A percentile compares a stretch with the other conserved stretches of the same genome.
These are phyloP conservation scores for Malacoctenus gilli DNA, from an alignment of 2,797 vertebrate species.

Conservation along the genomic window DNA sequence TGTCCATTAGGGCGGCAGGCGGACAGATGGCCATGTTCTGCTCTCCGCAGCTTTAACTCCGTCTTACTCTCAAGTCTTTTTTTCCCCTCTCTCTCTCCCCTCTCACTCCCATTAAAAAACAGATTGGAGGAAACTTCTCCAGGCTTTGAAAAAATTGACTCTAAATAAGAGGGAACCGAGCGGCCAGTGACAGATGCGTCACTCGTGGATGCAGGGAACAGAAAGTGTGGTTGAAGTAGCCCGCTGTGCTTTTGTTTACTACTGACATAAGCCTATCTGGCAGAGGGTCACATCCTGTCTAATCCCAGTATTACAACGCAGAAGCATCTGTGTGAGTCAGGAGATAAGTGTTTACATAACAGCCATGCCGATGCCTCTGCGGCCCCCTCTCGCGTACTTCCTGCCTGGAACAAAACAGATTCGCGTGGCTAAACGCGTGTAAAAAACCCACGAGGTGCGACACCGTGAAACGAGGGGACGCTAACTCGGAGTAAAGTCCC, in stretches of 20 bases:
- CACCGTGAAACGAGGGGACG: background rate
- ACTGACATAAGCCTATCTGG: conserved; percentile 55
- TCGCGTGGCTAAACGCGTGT: conserved; percentile 8
- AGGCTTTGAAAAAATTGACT: conserved; percentile 4
- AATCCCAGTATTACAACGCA: conserved; percentile 70
- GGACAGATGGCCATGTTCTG: conserved; percentile 70
- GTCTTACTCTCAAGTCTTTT: conserved; percentile 40
- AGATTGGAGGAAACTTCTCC: conserved; percentile 6
- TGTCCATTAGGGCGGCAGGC: conserved; percentile 64
- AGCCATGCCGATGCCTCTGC: conserved; percentile 26
- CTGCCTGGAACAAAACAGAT: conserved; percentile 19
- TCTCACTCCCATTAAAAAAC: conserved; percentile 26
- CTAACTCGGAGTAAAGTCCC: background rate
- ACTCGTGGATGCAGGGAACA: conserved; percentile 10
- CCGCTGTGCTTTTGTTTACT: conserved; percentile 70
- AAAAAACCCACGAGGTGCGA: conserved; percentile 3
- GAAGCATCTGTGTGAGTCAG: conserved; percentile 55
- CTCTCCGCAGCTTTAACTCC: conserved; percentile 52
- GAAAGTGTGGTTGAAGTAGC: conserved; percentile 22
- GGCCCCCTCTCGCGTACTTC: conserved; percentile 2
- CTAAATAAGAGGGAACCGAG: background rate
- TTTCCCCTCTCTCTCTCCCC: conserved; percentile 19
- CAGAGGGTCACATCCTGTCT: conserved; percentile 59
- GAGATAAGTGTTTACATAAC: conserved; percentile 66
- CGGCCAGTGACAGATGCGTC: conserved; percentile 3